Base-by-base conservation (phyloP, 2,797 vertebrate genomes). In the Taeniopygia guttata region DNA sequence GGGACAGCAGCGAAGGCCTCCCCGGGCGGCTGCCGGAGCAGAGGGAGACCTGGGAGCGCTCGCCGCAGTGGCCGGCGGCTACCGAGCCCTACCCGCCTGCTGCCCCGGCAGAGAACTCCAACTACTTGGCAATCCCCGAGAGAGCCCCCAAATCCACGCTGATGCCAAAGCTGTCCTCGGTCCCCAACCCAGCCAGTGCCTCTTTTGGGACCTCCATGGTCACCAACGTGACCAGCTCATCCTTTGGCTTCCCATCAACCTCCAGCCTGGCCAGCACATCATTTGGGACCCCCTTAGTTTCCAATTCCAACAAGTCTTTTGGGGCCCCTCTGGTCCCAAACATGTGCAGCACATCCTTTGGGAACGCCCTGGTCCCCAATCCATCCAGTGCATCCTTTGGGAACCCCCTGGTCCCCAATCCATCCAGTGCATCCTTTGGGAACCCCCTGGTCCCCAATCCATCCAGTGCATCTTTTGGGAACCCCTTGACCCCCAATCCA, bases 41-140 rank as follows among this genome's bases (percentile, higher is more conserved):
- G 11, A 81, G 51, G 32, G 79, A 94, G 48, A 29, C 32, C 48
- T 90, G 84, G 80, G 92, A 95, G 54, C 54, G 0, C 3, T 27
- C 46, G 14, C 60, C 29, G 0, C 92, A 64, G 34, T 49, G 76
- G 84, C 75, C 60, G 0, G 56, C 8, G 16, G 74, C 60, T 51
- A 7, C 85, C 0, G 96, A 96, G 83, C 90, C 90, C 1, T 22
- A 48, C 42, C 86, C 32, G 10, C 54, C 92, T 3, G 23, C 89
- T 27, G 54, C 56, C 56, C 87, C n/a, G 0, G 32, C 58, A 0
- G 96, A 96, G 49, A 96, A 82, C 46, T 73, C 94, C 78, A 96
- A 70, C 95, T 97, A 97, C 74, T 55, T 97, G 69, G 93, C 97
- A 15, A 97, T 97, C 64, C 96, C 97, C 4, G 55, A 73, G 63